phyloP scores from a whole-genome alignment of 2,797 vertebrate genomes.

The Mormyrops boulengeri region DNA sequence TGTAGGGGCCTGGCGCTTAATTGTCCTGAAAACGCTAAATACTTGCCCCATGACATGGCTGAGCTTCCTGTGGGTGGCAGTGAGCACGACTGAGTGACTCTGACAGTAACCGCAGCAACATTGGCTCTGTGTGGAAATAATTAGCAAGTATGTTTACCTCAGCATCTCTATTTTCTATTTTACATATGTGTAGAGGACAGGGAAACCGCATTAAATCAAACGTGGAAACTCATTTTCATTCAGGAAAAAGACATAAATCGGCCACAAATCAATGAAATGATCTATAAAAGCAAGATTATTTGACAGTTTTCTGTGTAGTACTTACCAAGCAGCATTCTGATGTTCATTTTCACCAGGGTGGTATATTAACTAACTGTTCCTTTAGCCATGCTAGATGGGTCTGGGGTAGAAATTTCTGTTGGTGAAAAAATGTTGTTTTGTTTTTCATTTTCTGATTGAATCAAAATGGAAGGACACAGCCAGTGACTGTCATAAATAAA shows the following conservation, averaged over 20 bases:
- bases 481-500: conserved; percentile 4
- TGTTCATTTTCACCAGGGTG: neutral
- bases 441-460: neutral
- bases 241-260: neutral
- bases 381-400: neutral
- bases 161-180: neutral
- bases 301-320: neutral
- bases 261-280: neutral
- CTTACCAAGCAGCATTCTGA: neutral
- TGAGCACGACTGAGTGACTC: neutral
- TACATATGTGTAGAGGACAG: neutral
- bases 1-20: neutral
- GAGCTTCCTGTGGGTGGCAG: neutral
- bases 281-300: neutral
- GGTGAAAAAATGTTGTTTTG: neutral
- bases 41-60: neutral
- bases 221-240: neutral
- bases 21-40: neutral
- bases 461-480: neutral
- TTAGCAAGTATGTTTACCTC: neutral
- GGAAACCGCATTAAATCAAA: neutral
- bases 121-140: neutral
- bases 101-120: neutral
- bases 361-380: neutral
- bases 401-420: neutral